Evolutionary conservation across 2,113 vertebrate species (phyloP), one percentile per base, ranked within the genome.

Genomic region (Corythornis vintsioides): DNA sequence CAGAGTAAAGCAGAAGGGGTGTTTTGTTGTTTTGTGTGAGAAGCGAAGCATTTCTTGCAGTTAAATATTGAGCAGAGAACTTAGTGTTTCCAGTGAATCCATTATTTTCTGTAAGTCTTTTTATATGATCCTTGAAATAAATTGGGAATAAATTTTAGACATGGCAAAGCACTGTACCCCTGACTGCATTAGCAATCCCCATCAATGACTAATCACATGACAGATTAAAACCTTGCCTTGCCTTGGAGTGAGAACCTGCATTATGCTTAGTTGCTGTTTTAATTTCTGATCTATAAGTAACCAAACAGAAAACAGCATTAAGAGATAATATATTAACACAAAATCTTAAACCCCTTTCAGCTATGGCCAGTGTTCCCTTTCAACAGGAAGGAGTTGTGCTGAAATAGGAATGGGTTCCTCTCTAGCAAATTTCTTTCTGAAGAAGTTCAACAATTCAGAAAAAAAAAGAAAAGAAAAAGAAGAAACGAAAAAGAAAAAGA

Each of bases 41-140:
- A 90, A 20, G 33, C 55, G 25, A 94, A 64, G 13, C 18, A 7
- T 82, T 89, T 77, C 80, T 95, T 92, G 47, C 73, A 85, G 65
- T 65, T 89, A 76, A 89, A 89, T 87, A 26, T 52, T 47, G 38
- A 90, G 80, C 25, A 52, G 35, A 76, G 45, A 10, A 6, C 8
- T 83, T 65, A 15, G 35, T 33, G 45, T 95, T 95, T 74, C 82
- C 80, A 90, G 87, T 33, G 66, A 64, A 91, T 73, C 55, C 75
- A 11, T 57, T 89, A 18, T 92, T 57, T 93, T 81, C 43, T 16
- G 11, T 66, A 53, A 50, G 13, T 15, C 10, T 61, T 86, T 83
- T 61, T 31, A 33, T 12, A 9, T 3, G 1, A 69, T 50, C 45
- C 53, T 7, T 47, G 26, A 61, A 91, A 92, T 79, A 82, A 88